Percentiles rank a stretch among this genome's conserved stretches.
These are phyloP conservation scores for Hormaphis cornu DNA, from an alignment of 1,140 invertebrate species.

Conservation along the genomic window DNA sequence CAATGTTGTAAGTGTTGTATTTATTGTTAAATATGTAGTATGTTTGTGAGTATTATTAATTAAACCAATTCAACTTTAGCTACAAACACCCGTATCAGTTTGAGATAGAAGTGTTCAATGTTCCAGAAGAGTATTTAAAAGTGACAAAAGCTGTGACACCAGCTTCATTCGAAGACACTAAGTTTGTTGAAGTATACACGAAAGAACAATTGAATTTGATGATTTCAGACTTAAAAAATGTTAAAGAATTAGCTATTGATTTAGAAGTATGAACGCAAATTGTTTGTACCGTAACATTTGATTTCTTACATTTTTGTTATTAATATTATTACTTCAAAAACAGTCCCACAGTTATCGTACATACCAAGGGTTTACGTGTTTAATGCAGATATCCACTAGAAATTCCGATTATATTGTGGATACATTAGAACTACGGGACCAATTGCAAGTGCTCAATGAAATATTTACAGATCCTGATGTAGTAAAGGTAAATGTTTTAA, in stretches of 20 bases:
- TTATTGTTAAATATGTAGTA: background rate
- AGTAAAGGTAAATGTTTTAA: slow-evolving; percentile 59
- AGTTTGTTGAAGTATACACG: slow-evolving; percentile 59
- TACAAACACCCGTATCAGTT: slow-evolving; percentile 82
- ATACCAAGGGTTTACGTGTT: slow-evolving; percentile 78
- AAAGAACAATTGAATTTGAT: slow-evolving; percentile 55
- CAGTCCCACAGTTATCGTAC: slow-evolving; percentile 73
- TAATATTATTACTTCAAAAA: background rate
- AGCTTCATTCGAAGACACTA: slow-evolving; percentile 53
- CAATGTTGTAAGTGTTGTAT: slow-evolving; percentile 37
- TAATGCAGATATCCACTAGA: slow-evolving; percentile 88
- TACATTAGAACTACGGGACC: slow-evolving; percentile 67
- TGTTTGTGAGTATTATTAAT: background rate
- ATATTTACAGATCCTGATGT: slow-evolving; percentile 85
- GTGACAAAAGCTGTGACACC: slow-evolving; percentile 43
- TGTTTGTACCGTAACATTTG: background rate
- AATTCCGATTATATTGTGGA: slow-evolving; percentile 87
- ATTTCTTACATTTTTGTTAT: background rate
- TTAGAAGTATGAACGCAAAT: slow-evolving; percentile 52
- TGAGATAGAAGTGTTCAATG: slow-evolving; percentile 66
- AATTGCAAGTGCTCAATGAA: slow-evolving; percentile 78
- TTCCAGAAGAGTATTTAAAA: slow-evolving; percentile 46
- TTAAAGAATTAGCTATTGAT: slow-evolving; percentile 73
- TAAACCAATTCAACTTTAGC: slow-evolving; percentile 42
- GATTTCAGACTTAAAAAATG: slow-evolving; percentile 53